Conservation (phyloP, 2,113 vertebrate genomes). For the Thamnophis sirtalis region DNA sequence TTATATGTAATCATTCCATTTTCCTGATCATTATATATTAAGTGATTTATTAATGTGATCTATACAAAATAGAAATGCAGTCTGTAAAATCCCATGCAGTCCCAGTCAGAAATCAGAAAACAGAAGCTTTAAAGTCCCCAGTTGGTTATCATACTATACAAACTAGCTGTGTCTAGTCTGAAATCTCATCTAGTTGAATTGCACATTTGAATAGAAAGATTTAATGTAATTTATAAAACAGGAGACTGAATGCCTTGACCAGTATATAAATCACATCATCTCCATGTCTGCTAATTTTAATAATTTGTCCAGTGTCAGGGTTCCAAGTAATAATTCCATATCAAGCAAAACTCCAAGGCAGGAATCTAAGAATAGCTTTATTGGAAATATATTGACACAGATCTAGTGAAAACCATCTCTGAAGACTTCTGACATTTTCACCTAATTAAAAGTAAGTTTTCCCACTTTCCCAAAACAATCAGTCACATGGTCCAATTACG, state of each 20-base stretch:
- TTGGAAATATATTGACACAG: too few relatives aligned
- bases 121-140: background rate
- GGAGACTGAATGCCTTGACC: background rate
- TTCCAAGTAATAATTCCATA: too few relatives aligned
- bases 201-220: background rate
- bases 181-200: background rate
- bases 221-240: background rate
- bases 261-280: background rate
- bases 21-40: background rate
- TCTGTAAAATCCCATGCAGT: background rate
- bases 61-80: constrained; percentile 4
- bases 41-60: background rate
- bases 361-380: too few relatives aligned
- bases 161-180: background rate
- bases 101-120: background rate
- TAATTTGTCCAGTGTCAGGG: background rate
- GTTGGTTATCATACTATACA: background rate
- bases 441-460: too few relatives aligned
- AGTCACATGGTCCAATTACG: too few relatives aligned
- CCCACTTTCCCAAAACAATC: too few relatives aligned
- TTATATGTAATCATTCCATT: background rate
- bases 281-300: background rate
- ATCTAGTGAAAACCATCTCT: too few relatives aligned
- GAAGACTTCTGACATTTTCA: too few relatives aligned
- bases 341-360: too few relatives aligned